Conservation (phyloP, 2,888 invertebrate genomes). For the Synanthedon vespiformis region DNA sequence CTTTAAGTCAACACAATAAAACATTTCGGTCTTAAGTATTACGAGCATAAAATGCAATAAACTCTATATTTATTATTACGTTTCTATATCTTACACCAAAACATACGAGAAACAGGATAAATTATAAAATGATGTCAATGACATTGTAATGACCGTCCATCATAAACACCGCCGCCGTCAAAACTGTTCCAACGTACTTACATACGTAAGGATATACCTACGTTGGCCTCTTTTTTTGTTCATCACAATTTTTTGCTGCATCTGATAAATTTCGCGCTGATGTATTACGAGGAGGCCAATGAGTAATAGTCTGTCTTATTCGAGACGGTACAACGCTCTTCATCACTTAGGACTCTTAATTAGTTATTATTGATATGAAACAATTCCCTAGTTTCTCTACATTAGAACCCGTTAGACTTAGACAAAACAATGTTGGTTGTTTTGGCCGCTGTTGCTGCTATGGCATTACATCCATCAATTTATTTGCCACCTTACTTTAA, state of each 20-base stretch:
- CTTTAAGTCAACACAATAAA: too few relatives aligned
- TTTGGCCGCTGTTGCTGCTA: too few relatives aligned
- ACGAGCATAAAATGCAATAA: too few relatives aligned
- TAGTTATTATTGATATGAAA: too few relatives aligned
- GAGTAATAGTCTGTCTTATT: slow-evolving; percentile 28
- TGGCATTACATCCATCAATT: too few relatives aligned
- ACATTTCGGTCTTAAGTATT: too few relatives aligned
- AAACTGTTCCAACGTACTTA: slow-evolving; percentile 35
- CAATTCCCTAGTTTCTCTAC: too few relatives aligned
- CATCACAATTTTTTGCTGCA: slow-evolving; percentile 26
- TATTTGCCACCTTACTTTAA: too few relatives aligned
- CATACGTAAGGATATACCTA: not conserved
- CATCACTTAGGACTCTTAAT: not conserved
- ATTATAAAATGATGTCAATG: slow-evolving; percentile 51
- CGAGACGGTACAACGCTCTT: slow-evolving; percentile 1
- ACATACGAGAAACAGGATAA: slow-evolving; percentile 30
- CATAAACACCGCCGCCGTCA: slow-evolving; percentile 26
- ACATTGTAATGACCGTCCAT: slow-evolving; percentile 51
- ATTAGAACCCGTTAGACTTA: too few relatives aligned
- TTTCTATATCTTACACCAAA: slow-evolving; percentile 10
- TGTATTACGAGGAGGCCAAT: slow-evolving; percentile 27
- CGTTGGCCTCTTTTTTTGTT: slow-evolving; percentile 1
- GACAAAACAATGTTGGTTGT: too few relatives aligned
- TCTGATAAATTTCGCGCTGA: slow-evolving; percentile 47
- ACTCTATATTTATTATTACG: too few relatives aligned